A percentile compares a stretch with the other conserved stretches of the same genome.
Evolutionary conservation across 2,113 vertebrate genomes (phyloP).

Genomic region (Tachycineta bicolor): DNA sequence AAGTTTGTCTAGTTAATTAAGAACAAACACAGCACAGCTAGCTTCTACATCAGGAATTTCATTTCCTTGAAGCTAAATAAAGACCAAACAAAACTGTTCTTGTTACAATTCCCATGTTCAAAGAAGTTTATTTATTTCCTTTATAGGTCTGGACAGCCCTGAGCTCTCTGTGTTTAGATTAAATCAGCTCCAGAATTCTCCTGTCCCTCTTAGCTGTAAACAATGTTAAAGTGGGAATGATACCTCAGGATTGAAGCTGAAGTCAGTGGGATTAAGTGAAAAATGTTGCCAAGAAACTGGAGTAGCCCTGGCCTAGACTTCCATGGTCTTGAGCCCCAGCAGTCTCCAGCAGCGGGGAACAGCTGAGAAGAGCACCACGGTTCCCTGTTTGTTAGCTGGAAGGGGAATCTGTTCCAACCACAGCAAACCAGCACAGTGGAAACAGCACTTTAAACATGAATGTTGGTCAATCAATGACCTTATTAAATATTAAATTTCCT

Average conservation of each 20-base stretch:
- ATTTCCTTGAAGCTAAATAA: conserved; percentile 61
- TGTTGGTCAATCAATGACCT: not conserved
- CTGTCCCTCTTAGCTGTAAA: conserved; percentile 12
- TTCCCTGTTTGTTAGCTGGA: not conserved
- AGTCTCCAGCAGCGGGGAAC: not conserved
- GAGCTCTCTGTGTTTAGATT: conserved; percentile 35
- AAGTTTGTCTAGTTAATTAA: conserved; percentile 36
- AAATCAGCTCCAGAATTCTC: conserved; percentile 45
- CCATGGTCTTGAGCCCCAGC: not conserved
- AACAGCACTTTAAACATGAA: fast-evolving
- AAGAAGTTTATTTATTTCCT: conserved; percentile 51
- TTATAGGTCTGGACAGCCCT: conserved; percentile 43
- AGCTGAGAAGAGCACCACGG: fast-evolving
- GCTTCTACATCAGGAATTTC: conserved; percentile 15
- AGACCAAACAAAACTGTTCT: not conserved
- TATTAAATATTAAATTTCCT: not conserved
- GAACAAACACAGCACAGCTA: conserved; percentile 20
- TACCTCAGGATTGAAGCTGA: not conserved
- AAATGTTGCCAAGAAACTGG: not conserved
- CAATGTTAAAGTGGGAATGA: not conserved
- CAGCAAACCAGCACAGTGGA: not conserved
- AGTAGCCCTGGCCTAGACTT: not conserved
- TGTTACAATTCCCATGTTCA: conserved; percentile 41
- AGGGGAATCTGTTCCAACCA: not conserved
- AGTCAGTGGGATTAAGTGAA: not conserved